phyloP scores from a whole-genome alignment of 2,113 vertebrate species.

The Nibea albiflora region DNA sequence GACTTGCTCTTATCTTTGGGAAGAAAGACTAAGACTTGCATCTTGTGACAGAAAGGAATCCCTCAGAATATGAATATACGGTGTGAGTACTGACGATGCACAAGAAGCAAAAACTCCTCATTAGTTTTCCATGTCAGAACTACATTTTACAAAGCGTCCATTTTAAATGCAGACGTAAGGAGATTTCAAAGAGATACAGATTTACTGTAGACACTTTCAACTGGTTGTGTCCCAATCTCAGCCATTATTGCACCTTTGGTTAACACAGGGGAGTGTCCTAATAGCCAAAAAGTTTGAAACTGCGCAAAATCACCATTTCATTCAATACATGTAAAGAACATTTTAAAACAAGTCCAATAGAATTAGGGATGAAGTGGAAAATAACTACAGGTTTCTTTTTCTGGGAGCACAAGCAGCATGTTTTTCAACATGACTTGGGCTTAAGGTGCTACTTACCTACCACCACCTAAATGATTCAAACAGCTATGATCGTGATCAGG shows the following conservation, averaged over 20 bases:
- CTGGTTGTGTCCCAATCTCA: not conserved
- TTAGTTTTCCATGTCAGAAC: not conserved
- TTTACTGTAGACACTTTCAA: not conserved
- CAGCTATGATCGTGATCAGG: not conserved
- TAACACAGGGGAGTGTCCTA: not conserved
- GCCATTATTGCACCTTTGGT: not conserved
- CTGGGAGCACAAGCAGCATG: not conserved
- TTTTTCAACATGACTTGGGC: not conserved
- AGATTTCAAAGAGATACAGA: not conserved
- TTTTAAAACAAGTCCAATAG: not conserved
- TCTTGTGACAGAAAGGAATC: not conserved
- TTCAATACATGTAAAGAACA: not conserved
- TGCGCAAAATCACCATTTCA: not conserved
- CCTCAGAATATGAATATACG: not conserved
- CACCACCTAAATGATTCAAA: not conserved
- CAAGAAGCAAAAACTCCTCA: not conserved
- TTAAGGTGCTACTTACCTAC: not conserved
- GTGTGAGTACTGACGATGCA: not conserved
- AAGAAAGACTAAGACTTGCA: not conserved
- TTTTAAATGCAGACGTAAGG: not conserved
- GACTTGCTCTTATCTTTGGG: not conserved
- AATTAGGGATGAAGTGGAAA: not conserved
- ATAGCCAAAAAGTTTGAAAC: not conserved
- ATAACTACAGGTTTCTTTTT: not conserved
- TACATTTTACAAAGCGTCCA: not conserved